Conservation (phyloP, 2,888 invertebrate species). For the Plusia festucae region DNA sequence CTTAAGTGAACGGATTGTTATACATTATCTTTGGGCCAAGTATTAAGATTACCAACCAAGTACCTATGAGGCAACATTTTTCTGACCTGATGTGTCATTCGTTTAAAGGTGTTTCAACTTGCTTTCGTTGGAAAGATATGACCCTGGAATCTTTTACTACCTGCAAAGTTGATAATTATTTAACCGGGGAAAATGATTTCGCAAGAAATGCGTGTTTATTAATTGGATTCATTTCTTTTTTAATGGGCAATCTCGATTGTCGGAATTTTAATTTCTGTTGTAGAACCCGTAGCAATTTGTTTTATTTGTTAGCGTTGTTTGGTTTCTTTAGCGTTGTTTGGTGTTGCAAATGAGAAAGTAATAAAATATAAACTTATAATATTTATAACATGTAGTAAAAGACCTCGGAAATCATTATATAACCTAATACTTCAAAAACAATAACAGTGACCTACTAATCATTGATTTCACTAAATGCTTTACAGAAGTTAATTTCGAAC, state of each 20-base stretch:
- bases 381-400: too few species aligned
- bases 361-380: too few species aligned
- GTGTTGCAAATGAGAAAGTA: background rate
- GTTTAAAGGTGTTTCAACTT: slow-evolving; percentile 47
- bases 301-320: background rate
- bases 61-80: slow-evolving; percentile 29
- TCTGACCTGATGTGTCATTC: slow-evolving; percentile 46
- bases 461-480: background rate
- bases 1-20: slow-evolving; percentile 12
- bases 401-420: background rate
- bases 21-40: slow-evolving; percentile 10
- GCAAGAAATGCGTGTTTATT: slow-evolving; percentile 43
- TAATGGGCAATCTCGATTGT: slow-evolving; percentile 51
- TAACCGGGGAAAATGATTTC: slow-evolving; percentile 47
- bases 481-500: too few species aligned
- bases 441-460: background rate
- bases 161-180: slow-evolving; percentile 53
- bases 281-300: background rate
- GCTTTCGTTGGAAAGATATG: slow-evolving; percentile 50
- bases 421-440: background rate
- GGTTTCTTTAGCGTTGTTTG: background rate
- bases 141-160: slow-evolving; percentile 57
- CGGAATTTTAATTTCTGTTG: slow-evolving; percentile 10
- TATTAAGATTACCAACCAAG: slow-evolving; percentile 11
- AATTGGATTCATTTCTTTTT: slow-evolving; percentile 45